phyloP scores from a whole-genome alignment of 2,113 vertebrate genomes.

The Sylvilagus bachmani region DNA sequence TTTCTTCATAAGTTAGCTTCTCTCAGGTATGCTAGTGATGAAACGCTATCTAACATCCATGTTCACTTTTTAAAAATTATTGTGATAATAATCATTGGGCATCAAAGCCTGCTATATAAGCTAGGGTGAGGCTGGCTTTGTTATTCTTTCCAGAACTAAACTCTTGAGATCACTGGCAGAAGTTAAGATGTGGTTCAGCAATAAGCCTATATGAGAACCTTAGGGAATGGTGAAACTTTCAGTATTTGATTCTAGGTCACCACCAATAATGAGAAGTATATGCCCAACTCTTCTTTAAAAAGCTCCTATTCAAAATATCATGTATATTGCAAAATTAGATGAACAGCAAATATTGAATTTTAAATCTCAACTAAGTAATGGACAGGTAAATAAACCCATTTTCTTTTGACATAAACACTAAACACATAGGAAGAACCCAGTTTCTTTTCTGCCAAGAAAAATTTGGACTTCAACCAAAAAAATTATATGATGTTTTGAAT shows the following conservation, averaged over 20 bases:
- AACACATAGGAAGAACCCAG: constrained; percentile 51
- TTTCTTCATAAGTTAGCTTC: too few species aligned
- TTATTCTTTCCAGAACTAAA: background rate
- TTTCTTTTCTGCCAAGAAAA: constrained; percentile 67
- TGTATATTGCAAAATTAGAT: constrained; percentile 1
- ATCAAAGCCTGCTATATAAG: background rate
- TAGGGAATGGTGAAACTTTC: background rate
- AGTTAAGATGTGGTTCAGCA: constrained; percentile 15
- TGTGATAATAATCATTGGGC: background rate
- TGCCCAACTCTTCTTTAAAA: background rate
- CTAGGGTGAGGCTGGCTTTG: background rate
- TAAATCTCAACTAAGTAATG: constrained; percentile 42
- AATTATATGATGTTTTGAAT: constrained; percentile 68
- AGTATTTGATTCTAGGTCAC: constrained; percentile 22
- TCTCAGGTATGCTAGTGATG: too few species aligned
- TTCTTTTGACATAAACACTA: constrained; percentile 47
- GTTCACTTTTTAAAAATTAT: background rate
- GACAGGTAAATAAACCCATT: constrained; percentile 40
- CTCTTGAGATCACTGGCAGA: background rate
- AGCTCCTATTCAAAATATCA: constrained; percentile 13
- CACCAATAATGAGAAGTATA: background rate
- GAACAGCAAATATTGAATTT: constrained; percentile 36
- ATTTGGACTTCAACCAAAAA: constrained; percentile 64
- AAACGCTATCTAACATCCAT: background rate
- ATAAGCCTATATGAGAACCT: background rate